Evolutionary conservation across 2,113 vertebrate species (phyloP), one percentile per base, ranked within the genome.

Genomic region (Sus scrofa): DNA sequence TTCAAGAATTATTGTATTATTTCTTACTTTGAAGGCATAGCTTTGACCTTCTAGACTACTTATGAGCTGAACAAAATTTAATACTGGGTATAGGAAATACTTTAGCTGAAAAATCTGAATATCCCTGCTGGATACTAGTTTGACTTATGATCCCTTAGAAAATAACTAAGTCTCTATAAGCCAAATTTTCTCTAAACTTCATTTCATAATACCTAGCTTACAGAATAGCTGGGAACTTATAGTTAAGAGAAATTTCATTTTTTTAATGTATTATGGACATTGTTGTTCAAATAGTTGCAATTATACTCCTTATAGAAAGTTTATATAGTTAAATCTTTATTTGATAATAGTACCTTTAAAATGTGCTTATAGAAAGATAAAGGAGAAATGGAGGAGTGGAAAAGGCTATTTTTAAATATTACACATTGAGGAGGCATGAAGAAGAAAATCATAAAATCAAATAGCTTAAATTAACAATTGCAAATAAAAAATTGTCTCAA

Each of bases 381-480:
- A 60, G 26, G 22, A 78, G 37, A 62, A 30, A 34, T 3, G 7
- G 11, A 81, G 32, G 34, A 19, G 39, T 60, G n/a, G 24, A 32
- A 86, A 74, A 62, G 27, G 14, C 50, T 89, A 16, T 14, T 34
- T 86, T 54, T 89, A 95, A 60, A 20, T 30, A 44, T 27, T 92
- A n/a, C 32, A 26, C 16, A 11, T 67, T 68, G 30, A 24, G 37
- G 14, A 88, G 6, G 2, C 27, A 52, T 44, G 79, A 70, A 89
- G 67, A 93, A 20, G 39, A 93, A 95, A 91, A 70, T 78, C 39
- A 89, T 34, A 70, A 83, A 86, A 78, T 84, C 44, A 86, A 96
- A 56, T 65, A 75, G 34, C 39, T 82, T 82, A 83, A 67, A 81
- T 81, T 81, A 34, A 34, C 0, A 44, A 56, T 73, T 94, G 88